These are phyloP conservation scores for Lomographa bimaculata DNA, from an alignment of 2,888 invertebrate genomes.

Conservation along the genomic window DNA sequence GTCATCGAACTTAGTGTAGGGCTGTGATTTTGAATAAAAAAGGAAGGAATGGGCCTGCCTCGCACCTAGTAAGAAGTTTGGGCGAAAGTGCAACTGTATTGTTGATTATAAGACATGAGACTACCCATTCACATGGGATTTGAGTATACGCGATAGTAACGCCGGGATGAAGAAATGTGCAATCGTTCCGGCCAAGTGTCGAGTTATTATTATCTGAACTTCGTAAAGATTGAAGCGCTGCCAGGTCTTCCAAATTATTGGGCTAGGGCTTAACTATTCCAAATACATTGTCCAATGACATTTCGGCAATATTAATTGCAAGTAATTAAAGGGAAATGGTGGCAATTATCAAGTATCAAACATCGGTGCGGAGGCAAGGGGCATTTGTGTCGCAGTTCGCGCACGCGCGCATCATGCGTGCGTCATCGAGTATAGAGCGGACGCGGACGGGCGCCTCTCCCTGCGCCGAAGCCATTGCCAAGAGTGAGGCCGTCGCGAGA, in stretches of 20 bases:
- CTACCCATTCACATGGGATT: no score
- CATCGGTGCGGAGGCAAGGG: constrained; percentile 30
- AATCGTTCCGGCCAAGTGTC: constrained; percentile 12
- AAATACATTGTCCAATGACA: not conserved
- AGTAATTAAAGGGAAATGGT: not conserved
- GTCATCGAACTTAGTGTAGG: no score
- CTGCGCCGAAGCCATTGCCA: constrained; percentile 6
- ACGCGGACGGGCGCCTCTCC: constrained; percentile 3
- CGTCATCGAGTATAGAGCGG: constrained; percentile 42
- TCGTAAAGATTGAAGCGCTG: constrained; percentile 17
- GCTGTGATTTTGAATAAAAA: no score
- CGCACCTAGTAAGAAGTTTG: no score
- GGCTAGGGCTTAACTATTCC: not conserved
- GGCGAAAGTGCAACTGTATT: no score
- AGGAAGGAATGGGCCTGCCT: no score
- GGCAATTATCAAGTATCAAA: constrained; percentile 1
- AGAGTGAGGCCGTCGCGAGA: constrained; percentile 3
- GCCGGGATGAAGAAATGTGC: no score
- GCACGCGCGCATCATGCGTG: constrained; percentile 62
- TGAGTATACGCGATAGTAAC: no score
- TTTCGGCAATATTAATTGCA: not conserved
- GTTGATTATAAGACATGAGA: no score
- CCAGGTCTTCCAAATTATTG: constrained; percentile 11
- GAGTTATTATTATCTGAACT: constrained; percentile 19
- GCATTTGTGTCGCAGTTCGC: constrained; percentile 35